A percentile compares a stretch with the other conserved stretches of the same genome.
These are phyloP conservation scores for Phoenicopterus ruber DNA, from an alignment of 2,113 vertebrate species.

Conservation along the genomic window DNA sequence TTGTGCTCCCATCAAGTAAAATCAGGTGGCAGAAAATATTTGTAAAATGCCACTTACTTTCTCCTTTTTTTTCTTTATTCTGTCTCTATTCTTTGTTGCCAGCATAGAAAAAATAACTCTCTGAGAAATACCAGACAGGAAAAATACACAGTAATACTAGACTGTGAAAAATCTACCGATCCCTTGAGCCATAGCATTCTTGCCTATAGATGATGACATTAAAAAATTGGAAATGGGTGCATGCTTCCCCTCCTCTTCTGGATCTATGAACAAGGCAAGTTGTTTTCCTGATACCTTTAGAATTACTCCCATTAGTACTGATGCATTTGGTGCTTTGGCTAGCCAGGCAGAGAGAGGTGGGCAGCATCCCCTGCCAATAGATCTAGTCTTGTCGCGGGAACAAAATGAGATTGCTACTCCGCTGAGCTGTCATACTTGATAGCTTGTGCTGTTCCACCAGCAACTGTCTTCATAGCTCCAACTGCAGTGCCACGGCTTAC, in stretches of 20 bases:
- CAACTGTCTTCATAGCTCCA: background rate
- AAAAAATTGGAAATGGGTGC: conserved; percentile 55
- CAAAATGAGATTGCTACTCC: conserved; percentile 42
- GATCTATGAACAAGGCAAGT: conserved; percentile 60
- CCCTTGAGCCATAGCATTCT: conserved; percentile 49
- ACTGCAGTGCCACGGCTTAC: background rate
- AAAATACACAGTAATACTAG: conserved; percentile 42
- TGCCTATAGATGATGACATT: conserved; percentile 57
- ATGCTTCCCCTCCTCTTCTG: conserved; percentile 42
- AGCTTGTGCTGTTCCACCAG: conserved; percentile 28
- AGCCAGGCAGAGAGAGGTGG: conserved; percentile 64
- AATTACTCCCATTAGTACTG: conserved; percentile 66
- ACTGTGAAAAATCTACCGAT: conserved; percentile 45
- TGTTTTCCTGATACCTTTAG: conserved; percentile 61
- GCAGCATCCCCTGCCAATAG: conserved; percentile 59
- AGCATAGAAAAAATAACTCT: conserved; percentile 37
- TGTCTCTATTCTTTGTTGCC: conserved; percentile 19
- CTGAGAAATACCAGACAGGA: conserved; percentile 15
- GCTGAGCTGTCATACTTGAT: conserved; percentile 18
- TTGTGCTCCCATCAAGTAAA: conserved; percentile 54
- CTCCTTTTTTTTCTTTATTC: background rate
- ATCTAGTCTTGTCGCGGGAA: conserved; percentile 24
- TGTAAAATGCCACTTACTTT: background rate
- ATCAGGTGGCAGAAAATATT: conserved; percentile 42
- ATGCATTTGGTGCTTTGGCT: conserved; percentile 64